Base-by-base conservation (phyloP, 2,888 invertebrate genomes). In the Idaea aversata region DNA sequence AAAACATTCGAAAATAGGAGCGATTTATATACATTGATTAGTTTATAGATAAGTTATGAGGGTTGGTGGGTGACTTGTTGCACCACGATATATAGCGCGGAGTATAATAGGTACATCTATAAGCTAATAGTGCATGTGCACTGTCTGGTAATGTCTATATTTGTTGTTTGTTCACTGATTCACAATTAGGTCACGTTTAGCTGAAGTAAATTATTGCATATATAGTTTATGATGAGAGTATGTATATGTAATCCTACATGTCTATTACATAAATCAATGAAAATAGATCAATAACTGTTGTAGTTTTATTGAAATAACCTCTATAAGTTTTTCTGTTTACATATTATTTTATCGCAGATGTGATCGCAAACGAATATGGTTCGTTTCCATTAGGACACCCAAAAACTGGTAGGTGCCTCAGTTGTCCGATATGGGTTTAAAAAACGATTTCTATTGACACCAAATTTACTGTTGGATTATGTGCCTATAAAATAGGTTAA, bases 201-300 rank as follows among this genome's bases (percentile, higher is more conserved):
- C 87, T 86, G 87, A 58, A 86, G 79, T 90, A 90, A 88, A 88
- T 88, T 88, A 88, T 86, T 88, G 88, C 91, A 88, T 90, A 82
- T 91, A 91, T 91, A 91, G 92, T 92, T 91, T 90, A 91, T 91
- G 90, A 88, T 87, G 89, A 89, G 83, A 91, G 88, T 91, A 91
- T 92, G 91, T 91, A 91, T 90, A 91, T 93, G 91, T 93, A 93
- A 92, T 91, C 92, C 92, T 93, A 92, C 92, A 90, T 92, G 92
- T 93, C 92, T 93, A 93, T 93, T 93, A 25, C 25, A 25, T 25
- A 92, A 92, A 93, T 91, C 88, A 79, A 88, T 90, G 88, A 91
- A 90, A 91, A 91, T 91, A 93, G 91, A 91, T 90, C 83, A 87
- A 59, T 16, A 81, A 78, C 70, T 67, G 58, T 67, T 61, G 74